Evolutionary conservation across 2,888 invertebrate species (phyloP), one percentile per base, ranked within the genome.

Genomic region (Resseliella maxima): DNA sequence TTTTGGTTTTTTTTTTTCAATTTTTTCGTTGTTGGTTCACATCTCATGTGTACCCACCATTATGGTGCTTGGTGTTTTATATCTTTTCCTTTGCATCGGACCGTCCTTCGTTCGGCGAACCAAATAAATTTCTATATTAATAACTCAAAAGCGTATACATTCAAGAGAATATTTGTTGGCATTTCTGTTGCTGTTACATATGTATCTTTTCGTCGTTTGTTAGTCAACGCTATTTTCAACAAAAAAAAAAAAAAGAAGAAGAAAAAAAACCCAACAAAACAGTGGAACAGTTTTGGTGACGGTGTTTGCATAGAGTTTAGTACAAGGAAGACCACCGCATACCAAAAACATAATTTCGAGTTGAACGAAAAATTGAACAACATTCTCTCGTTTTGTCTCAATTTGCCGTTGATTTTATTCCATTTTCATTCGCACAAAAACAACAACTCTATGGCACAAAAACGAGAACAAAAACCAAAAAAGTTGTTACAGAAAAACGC

Each of bases 91-190:
- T 72, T 31, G 15, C 72, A 72, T 72, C 72, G 31, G 72, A 72
- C 72, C 72, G 72, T 72, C 72, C 72, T 72, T 72, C 72, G 72
- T 72, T 72, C 72, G n/a, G 8, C 72, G 72, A 72, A 72, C 72
- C 72, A 72, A 72, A 72, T 72, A 72, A 72, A 72, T 72, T 72
- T 72, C 72, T 72, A 72, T 72, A 72, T 72, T 72, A 72, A 72
- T 72, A 72, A 72, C 72, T 72, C 72, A 72, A 72, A 72, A 72
- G n/a, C n/a, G 72, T 72, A 72, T 35, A 72, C 31, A 31, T 72
- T 35, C 31, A 72, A 31, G 35, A 6, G 72, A 31, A 72, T 72
- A 72, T 72, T 72, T 72, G 72, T 72, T 72, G 72, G 72, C 24
- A 10, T 24, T 59, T 1, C 24, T 59, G 72, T 12, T 72, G 72